Conservation (phyloP, 1,140 invertebrate genomes). For the Drosophila grimshawi region DNA sequence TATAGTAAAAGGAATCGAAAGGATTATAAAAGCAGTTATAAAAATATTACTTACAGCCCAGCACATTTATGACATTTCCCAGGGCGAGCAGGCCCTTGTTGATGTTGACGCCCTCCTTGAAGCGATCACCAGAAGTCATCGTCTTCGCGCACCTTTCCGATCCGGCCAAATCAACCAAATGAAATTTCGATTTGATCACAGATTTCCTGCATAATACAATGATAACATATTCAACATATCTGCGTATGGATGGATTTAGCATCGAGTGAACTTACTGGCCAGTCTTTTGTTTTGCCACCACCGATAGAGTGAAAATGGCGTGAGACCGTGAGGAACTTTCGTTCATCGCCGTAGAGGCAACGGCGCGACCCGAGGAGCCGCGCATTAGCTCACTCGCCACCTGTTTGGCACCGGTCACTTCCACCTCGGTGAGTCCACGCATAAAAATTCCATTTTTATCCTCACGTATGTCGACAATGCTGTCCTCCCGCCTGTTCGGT, state of each 20-base stretch:
- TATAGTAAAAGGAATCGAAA: no score
- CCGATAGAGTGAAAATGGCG: constrained; percentile 95
- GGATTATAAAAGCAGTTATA: no score
- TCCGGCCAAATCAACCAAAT: constrained; percentile 96
- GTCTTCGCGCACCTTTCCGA: constrained; percentile 97
- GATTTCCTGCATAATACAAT: constrained; percentile 86
- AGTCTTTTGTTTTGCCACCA: constrained; percentile 88
- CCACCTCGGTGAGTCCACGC: constrained; percentile 88
- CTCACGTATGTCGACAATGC: constrained; percentile 93
- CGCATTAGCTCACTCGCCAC: constrained; percentile 89
- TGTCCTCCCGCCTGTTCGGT: constrained; percentile 88
- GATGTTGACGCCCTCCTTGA: constrained; percentile 97
- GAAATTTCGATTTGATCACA: constrained; percentile 91
- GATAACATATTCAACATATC: neutral
- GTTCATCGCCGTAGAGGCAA: constrained; percentile 97
- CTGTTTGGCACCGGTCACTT: constrained; percentile 87
- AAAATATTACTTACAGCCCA: constrained; percentile 86
- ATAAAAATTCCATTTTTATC: constrained; percentile 88
- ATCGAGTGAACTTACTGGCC: constrained; percentile 86
- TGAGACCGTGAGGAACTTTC: constrained; percentile 94
- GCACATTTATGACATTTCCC: constrained; percentile 96
- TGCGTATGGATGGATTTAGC: neutral
- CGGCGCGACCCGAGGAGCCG: constrained; percentile 92
- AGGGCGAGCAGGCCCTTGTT: constrained; percentile 95
- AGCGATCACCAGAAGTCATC: constrained; percentile 94